These are phyloP conservation scores for Drosophila leonis DNA, from an alignment of 2,888 invertebrate species.

Conservation along the genomic window DNA sequence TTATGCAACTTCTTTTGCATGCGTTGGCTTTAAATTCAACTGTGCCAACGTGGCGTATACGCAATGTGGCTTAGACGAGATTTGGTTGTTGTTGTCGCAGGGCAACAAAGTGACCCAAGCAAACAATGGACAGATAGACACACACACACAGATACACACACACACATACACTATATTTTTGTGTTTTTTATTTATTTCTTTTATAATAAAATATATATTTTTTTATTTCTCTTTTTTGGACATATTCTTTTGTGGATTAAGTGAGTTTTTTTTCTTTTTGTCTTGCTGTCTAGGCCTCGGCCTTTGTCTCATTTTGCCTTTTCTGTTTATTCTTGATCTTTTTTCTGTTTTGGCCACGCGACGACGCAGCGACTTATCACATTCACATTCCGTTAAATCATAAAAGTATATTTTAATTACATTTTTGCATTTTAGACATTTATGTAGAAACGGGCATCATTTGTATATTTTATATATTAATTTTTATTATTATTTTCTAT, in stretches of 20 bases:
- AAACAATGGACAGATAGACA: conserved; percentile 4
- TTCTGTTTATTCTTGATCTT: background rate
- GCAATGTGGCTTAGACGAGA: background rate
- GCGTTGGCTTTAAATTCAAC: conserved; percentile 9
- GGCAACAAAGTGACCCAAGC: conserved; percentile 17
- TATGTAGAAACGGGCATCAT: too few relatives aligned
- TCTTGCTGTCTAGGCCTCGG: conserved; percentile 15
- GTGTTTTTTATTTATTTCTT: conserved; percentile 29
- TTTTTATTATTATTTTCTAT: too few relatives aligned
- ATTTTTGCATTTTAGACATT: too few relatives aligned
- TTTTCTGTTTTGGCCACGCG: too few relatives aligned
- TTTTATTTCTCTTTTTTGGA: conserved; percentile 10
- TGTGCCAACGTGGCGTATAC: background rate
- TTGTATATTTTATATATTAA: too few relatives aligned
- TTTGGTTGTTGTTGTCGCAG: too few relatives aligned
- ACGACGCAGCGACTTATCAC: too few relatives aligned
- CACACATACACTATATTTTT: conserved; percentile 5
- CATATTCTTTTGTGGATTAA: conserved; percentile 50
- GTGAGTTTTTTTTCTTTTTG: conserved; percentile 53
- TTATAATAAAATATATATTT: conserved; percentile 11
- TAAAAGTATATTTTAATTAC: background rate
- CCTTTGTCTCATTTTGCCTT: conserved; percentile 13
- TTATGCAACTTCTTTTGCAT: conserved; percentile 1
- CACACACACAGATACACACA: background rate
- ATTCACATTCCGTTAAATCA: too few relatives aligned